Percentiles rank a stretch among this genome's conserved stretches.
Evolutionary conservation across 2,797 vertebrate species (phyloP).

Genomic region (Acrossocheilus fasciatus): DNA sequence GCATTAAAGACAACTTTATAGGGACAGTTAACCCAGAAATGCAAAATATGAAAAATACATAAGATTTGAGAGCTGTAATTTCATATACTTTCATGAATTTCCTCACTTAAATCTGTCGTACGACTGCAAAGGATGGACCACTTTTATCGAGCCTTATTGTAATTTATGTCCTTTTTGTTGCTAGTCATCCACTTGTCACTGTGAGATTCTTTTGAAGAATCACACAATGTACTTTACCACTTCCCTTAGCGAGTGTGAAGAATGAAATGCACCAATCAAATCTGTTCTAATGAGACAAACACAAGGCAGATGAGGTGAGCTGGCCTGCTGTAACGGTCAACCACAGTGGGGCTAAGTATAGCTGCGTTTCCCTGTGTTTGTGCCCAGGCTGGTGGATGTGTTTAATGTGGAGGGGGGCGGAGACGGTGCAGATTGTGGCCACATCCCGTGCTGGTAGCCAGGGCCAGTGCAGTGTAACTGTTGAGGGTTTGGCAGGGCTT

Average conservation of each 20-base stretch:
- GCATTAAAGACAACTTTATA: neutral
- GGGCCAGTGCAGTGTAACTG: constrained; percentile 48
- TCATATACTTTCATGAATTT: neutral
- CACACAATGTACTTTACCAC: neutral
- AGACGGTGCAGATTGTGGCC: constrained; percentile 48
- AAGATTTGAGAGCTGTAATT: neutral
- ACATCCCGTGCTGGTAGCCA: constrained; percentile 59
- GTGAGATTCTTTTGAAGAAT: neutral
- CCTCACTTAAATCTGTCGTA: neutral
- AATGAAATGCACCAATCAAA: constrained; percentile 6
- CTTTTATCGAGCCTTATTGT: neutral
- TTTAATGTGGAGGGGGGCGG: constrained; percentile 46
- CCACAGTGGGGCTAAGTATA: constrained; percentile 55
- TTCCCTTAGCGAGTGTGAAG: neutral
- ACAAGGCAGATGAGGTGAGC: constrained; percentile 32
- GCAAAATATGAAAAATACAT: neutral
- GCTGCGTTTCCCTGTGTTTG: constrained; percentile 35
- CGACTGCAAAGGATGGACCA: neutral
- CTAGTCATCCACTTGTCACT: neutral
- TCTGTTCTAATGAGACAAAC: constrained; percentile 31
- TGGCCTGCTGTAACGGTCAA: constrained; percentile 58
- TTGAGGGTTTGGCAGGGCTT: constrained; percentile 55
- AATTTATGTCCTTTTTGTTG: neutral
- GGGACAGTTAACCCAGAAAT: neutral
- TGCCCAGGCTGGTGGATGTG: constrained; percentile 39